Conservation (phyloP, 2,113 vertebrate genomes). For the Panthera tigris region DNA sequence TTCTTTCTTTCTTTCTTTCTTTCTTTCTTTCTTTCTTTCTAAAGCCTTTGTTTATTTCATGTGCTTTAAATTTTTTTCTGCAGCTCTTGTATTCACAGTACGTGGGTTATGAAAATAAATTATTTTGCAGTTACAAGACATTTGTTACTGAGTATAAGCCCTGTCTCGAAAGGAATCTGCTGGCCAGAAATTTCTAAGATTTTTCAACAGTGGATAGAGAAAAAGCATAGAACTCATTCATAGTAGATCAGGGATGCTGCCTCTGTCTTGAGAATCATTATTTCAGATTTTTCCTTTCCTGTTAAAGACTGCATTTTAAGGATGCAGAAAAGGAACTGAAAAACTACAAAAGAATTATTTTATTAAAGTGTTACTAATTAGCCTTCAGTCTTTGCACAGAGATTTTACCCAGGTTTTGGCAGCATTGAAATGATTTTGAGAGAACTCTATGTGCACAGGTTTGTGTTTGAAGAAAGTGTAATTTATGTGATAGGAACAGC, state of each 20-base stretch:
- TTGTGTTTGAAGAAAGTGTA: background rate
- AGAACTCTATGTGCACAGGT: background rate
- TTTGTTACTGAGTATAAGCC: background rate
- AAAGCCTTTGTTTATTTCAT: background rate
- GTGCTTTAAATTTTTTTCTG: conserved; percentile 2
- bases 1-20: too few species aligned
- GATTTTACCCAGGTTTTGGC: background rate
- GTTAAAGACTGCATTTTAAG: background rate
- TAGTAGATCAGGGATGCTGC: background rate
- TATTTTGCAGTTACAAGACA: background rate
- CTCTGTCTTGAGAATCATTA: background rate
- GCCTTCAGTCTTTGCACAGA: background rate
- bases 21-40: too few species aligned
- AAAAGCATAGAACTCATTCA: background rate
- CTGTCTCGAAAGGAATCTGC: background rate
- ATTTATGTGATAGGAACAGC: background rate
- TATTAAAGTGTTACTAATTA: background rate
- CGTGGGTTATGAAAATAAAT: background rate
- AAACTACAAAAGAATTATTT: background rate
- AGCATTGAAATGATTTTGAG: background rate
- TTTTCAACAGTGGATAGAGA: background rate
- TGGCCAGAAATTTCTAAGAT: background rate
- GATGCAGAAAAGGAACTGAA: background rate
- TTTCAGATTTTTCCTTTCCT: background rate
- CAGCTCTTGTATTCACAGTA: background rate